Percentiles rank a stretch among this genome's conserved stretches.
These are phyloP conservation scores for Chaitophorus viminalis DNA, from an alignment of 2,888 invertebrate genomes.

Conservation along the genomic window DNA sequence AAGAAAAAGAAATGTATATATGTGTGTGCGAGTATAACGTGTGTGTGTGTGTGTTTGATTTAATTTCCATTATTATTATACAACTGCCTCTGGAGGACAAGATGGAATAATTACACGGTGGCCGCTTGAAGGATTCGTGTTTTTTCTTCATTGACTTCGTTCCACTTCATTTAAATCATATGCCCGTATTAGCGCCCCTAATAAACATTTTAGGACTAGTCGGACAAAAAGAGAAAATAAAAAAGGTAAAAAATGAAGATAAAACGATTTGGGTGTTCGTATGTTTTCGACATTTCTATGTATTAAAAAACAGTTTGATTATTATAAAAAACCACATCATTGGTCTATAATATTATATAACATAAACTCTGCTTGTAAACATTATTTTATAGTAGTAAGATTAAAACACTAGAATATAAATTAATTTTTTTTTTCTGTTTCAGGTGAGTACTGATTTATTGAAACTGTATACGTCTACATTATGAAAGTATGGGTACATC, in stretches of 20 bases:
- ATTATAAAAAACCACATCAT: neutral
- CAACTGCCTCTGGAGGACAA: conserved; percentile 46
- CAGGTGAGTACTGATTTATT: conserved; percentile 52
- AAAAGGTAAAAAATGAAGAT: neutral
- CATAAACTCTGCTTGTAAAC: neutral
- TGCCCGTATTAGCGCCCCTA: conserved; percentile 45
- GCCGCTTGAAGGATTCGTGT: conserved; percentile 40
- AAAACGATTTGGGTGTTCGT: conserved; percentile 55
- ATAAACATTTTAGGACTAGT: conserved; percentile 39
- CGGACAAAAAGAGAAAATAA: conserved; percentile 12
- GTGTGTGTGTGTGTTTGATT: conserved; percentile 20
- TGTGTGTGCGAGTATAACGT: neutral
- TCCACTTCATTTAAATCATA: conserved; percentile 48
- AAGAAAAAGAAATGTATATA: neutral
- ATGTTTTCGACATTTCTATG: conserved; percentile 13
- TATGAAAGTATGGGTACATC: too few relatives aligned
- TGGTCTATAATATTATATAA: neutral
- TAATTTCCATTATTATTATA: conserved; percentile 61
- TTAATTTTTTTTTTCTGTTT: conserved; percentile 35
- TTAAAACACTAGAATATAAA: neutral
- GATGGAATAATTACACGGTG: conserved; percentile 57
- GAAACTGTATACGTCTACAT: neutral
- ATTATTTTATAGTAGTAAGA: neutral
- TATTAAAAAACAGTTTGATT: neutral
- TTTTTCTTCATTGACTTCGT: conserved; percentile 32